These are phyloP conservation scores for Anadara kagoshimensis DNA, from an alignment of 1,140 invertebrate species.

Conservation along the genomic window DNA sequence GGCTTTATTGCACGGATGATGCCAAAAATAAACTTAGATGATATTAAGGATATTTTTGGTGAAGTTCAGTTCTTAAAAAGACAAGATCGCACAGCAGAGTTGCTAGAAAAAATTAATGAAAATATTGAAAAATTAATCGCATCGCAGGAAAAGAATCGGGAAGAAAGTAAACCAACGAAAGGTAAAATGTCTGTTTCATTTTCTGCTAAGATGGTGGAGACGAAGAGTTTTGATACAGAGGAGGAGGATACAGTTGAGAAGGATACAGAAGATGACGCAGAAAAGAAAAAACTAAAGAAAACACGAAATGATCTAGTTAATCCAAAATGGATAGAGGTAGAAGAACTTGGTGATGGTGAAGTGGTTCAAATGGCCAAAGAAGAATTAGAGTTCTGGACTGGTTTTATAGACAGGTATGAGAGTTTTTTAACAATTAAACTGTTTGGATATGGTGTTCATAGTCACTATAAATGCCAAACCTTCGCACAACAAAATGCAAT, in stretches of 20 bases:
- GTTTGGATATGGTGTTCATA: not conserved
- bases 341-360: slow-evolving; percentile 46
- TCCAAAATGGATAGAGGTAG: slow-evolving; percentile 51
- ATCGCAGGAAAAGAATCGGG: slow-evolving; percentile 1
- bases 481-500: not conserved
- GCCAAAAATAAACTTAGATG: slow-evolving; percentile 85
- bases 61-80: slow-evolving; percentile 38
- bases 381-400: slow-evolving; percentile 47
- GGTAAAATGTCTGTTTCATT: slow-evolving; percentile 28
- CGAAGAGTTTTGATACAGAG: not conserved
- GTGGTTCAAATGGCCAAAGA: slow-evolving; percentile 37
- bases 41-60: slow-evolving; percentile 85
- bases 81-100: slow-evolving; percentile 45
- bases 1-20: slow-evolving; percentile 53
- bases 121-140: slow-evolving; percentile 37
- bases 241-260: slow-evolving; percentile 15
- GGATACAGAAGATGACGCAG: slow-evolving; percentile 13
- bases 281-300: slow-evolving; percentile 28
- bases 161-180: slow-evolving; percentile 19
- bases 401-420: slow-evolving; percentile 55
- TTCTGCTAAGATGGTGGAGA: slow-evolving; percentile 4
- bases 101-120: slow-evolving; percentile 52
- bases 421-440: not conserved
- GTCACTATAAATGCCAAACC: not conserved
- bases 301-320: slow-evolving; percentile 49